A percentile compares a stretch with the other conserved stretches of the same genome.
Evolutionary conservation across 2,888 invertebrate species (phyloP).

Genomic region (Drosophila vallismaia): DNA sequence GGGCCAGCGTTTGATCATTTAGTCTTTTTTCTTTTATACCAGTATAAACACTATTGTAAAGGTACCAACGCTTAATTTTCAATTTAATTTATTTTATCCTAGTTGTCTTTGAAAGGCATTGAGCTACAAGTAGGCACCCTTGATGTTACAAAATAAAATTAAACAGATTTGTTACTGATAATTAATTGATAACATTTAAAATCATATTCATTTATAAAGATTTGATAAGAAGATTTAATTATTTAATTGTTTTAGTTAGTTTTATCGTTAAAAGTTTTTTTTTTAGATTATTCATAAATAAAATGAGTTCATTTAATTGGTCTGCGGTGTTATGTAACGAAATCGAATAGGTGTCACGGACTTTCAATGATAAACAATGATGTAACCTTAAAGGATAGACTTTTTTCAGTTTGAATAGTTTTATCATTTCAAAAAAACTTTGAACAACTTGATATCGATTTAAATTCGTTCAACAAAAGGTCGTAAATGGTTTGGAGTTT

Average conservation of each 20-base stretch:
- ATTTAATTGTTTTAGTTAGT: background rate
- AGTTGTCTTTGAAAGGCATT: background rate
- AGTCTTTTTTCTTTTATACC: constrained; percentile 81
- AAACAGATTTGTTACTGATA: background rate
- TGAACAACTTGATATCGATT: background rate
- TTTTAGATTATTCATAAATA: background rate
- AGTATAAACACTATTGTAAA: constrained; percentile 76
- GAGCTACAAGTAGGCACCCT: background rate
- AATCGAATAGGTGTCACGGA: background rate
- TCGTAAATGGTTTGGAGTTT: too few relatives aligned
- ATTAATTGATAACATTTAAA: background rate
- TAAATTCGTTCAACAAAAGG: background rate
- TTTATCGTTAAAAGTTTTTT: background rate
- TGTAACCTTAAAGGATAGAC: background rate
- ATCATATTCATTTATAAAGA: too few relatives aligned
- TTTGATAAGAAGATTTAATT: background rate
- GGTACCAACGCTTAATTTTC: constrained; percentile 50
- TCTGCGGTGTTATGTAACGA: background rate
- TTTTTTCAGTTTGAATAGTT: background rate
- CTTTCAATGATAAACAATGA: background rate
- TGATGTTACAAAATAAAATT: background rate
- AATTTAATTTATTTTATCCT: constrained; percentile 23
- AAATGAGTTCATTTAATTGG: background rate
- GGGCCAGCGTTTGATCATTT: constrained; percentile 54
- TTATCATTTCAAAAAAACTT: background rate